Evolutionary conservation across 2,888 invertebrate species (phyloP), one percentile per base, ranked within the genome.

Genomic region (Cosmorhoe ocellata): DNA sequence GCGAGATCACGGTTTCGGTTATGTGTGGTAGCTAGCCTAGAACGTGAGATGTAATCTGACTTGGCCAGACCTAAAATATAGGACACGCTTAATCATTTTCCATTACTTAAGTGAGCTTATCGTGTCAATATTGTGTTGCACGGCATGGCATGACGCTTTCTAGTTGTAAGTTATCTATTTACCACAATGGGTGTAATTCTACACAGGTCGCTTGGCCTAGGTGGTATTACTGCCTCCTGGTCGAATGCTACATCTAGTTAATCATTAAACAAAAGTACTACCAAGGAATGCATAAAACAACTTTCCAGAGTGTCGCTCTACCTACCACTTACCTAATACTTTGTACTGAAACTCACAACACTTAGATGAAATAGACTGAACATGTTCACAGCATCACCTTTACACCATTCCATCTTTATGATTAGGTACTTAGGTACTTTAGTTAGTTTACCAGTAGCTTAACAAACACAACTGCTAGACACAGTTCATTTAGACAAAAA

Each of bases 121-220:
- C 36, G 44, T 44, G 42, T 48, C 53, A 41, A 53, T 48, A 38
- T 53, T 53, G 53, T 48, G 32, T 44, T 53, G 53, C 53, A 53
- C 53, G 53, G 53, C 53, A 53, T 53, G 53, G 48, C 48, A 53
- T 53, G 53, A 48, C 13, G 44, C 52, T 56, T 52, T 54, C 48
- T 53, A 56, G 50, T 48, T 39, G 14, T 53, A 44, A 53, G 44
- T 44, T 30, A 33, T 11, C 7, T 3, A 13, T 2, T 3, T 33
- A 3, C 9, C n/a, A 14, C 4, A 14, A 18, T 12, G 14, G 5
- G 22, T 18, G 12, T 39, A 39, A 33, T 3, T 18, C 39, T 8
- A 33, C 12, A 6, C 22, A 33, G 33, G 36, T 27, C 0, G 8
- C 5, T 26, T 37, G n/a, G 11, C 18, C 26, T 18, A 46, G 26